phyloP scores from a whole-genome alignment of 2,113 vertebrate genomes.

The Pygoscelis antarcticus region DNA sequence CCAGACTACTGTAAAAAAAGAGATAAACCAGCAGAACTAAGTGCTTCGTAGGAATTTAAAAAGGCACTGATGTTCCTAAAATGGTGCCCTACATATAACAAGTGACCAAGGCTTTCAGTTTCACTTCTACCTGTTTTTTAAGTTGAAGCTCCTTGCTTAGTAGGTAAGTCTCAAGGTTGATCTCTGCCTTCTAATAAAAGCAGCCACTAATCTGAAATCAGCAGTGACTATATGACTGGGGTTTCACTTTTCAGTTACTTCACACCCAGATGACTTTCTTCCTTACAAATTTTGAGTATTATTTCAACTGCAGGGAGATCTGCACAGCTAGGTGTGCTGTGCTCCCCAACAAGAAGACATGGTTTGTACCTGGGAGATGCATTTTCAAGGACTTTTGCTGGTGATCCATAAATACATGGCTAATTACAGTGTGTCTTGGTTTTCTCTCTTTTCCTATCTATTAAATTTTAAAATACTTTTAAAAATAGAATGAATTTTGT shows the following conservation, averaged over 20 bases:
- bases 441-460: not conserved
- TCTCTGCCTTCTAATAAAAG: not conserved
- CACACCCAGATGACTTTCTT: not conserved
- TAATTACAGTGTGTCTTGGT: not conserved
- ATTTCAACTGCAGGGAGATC: not conserved
- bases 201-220: not conserved
- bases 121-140: not conserved
- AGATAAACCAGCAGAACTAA: not conserved
- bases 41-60: not conserved
- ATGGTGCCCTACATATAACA: not conserved
- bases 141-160: not conserved
- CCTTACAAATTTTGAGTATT: not conserved
- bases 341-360: not conserved
- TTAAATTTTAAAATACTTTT: not conserved
- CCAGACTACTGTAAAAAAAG: not conserved
- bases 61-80: not conserved
- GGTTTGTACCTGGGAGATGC: not conserved
- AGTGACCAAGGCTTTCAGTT: not conserved
- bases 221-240: not conserved
- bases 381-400: not conserved
- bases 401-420: not conserved
- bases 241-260: not conserved
- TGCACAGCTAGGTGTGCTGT: not conserved
- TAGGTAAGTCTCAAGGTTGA: not conserved
- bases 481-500: not conserved